These are phyloP conservation scores for Drosophila orosa DNA, from an alignment of 1,140 invertebrate species.

Conservation along the genomic window DNA sequence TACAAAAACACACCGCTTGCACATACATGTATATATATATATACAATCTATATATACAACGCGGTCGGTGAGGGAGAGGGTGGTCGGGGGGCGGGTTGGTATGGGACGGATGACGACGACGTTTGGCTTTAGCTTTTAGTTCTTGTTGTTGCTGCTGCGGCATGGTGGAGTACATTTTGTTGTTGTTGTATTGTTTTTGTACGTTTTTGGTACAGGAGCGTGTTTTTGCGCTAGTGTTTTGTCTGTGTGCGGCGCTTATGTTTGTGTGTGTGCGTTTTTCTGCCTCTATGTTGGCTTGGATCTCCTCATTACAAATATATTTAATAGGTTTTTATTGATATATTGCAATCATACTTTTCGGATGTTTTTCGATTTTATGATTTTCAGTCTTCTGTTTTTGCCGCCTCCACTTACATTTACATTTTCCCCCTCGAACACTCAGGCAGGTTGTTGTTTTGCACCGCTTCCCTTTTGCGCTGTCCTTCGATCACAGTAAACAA, in stretches of 20 bases:
- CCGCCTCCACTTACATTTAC: slow-evolving; percentile 44
- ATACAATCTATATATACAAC: slow-evolving; percentile 62
- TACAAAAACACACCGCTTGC: slow-evolving; percentile 29
- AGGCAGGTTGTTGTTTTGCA: slow-evolving; percentile 50
- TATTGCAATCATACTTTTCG: slow-evolving; percentile 7
- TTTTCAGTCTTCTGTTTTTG: slow-evolving; percentile 1
- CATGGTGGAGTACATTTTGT: slow-evolving; percentile 66
- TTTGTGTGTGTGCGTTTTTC: slow-evolving; percentile 47
- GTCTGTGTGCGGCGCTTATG: slow-evolving; percentile 40
- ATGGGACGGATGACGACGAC: slow-evolving; percentile 47
- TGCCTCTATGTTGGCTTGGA: slow-evolving; percentile 38
- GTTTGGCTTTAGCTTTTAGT: slow-evolving; percentile 66
- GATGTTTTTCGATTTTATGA: not conserved
- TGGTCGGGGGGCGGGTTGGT: slow-evolving; percentile 55
- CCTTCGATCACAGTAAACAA: slow-evolving; percentile 35
- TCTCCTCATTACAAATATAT: slow-evolving; percentile 22
- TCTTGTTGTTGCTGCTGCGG: slow-evolving; percentile 66
- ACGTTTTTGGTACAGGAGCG: slow-evolving; percentile 73
- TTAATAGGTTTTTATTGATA: slow-evolving; percentile 4
- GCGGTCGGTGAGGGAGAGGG: slow-evolving; percentile 28
- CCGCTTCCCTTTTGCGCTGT: slow-evolving; percentile 8
- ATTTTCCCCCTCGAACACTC: slow-evolving; percentile 31
- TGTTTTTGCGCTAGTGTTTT: slow-evolving; percentile 73
- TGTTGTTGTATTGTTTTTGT: slow-evolving; percentile 43
- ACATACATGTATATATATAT: slow-evolving; percentile 36